Evolutionary conservation across 2,888 invertebrate genomes (phyloP).

Genomic region (Drosophila nigricruria): DNA sequence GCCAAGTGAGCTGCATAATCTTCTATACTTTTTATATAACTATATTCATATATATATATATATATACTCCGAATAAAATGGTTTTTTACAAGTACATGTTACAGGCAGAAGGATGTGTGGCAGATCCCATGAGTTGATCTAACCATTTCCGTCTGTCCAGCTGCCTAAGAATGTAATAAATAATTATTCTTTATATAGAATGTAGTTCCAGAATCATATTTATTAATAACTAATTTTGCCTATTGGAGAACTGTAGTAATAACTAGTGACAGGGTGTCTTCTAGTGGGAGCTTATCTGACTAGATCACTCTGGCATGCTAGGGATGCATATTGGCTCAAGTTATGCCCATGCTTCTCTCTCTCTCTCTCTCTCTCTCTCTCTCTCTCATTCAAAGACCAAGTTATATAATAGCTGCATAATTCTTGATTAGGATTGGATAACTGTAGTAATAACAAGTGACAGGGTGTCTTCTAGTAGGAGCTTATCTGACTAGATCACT

Average conservation of each 20-base stretch:
- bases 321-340: background rate
- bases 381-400: background rate
- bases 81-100: background rate
- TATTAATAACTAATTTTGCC: too few relatives aligned
- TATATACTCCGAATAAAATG: background rate
- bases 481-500: background rate
- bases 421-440: too few relatives aligned
- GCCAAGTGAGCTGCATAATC: background rate
- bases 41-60: too few relatives aligned
- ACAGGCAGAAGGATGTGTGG: background rate
- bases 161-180: too few relatives aligned
- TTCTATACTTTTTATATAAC: background rate
- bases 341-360: background rate
- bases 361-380: too few relatives aligned
- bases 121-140: background rate
- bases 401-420: constrained; percentile 3
- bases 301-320: background rate
- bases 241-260: too few relatives aligned
- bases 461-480: background rate
- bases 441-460: too few relatives aligned
- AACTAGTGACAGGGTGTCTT: too few relatives aligned
- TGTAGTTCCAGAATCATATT: too few relatives aligned
- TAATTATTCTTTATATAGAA: background rate
- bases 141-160: too few relatives aligned
- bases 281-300: background rate